Conservation (phyloP, 2,888 invertebrate genomes). For the Aelia acuminata region DNA sequence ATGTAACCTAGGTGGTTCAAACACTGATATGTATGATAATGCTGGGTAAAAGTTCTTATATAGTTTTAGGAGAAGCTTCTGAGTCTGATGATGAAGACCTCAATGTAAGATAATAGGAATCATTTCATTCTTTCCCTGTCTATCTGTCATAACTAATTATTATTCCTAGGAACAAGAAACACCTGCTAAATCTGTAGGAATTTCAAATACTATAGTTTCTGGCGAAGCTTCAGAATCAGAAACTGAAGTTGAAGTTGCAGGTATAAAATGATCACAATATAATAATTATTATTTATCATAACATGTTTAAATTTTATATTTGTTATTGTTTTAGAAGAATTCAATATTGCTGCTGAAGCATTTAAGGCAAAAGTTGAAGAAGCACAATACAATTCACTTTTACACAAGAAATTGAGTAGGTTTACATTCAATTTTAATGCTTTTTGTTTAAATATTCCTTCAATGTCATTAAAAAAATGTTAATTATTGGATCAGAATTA, state of each 20-base stretch:
- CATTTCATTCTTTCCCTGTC: not conserved
- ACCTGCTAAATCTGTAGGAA: not conserved
- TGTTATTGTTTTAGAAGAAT: slow-evolving; percentile 57
- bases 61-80: slow-evolving; percentile 63
- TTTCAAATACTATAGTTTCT: not conserved
- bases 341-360: slow-evolving; percentile 61
- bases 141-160: not conserved
- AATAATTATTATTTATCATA: no score
- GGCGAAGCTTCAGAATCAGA: slow-evolving; percentile 55
- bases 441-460: no score
- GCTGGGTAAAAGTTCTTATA: slow-evolving; percentile 59
- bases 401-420: slow-evolving; percentile 63
- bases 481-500: no score
- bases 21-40: not conserved
- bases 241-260: slow-evolving; percentile 40
- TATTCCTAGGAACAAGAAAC: not conserved
- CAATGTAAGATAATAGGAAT: not conserved
- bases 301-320: not conserved
- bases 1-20: not conserved
- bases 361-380: slow-evolving; percentile 62
- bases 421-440: not conserved
- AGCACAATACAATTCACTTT: slow-evolving; percentile 58
- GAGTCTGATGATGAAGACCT: slow-evolving; percentile 63
- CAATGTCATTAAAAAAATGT: no score
- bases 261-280: no score